Percentiles rank a stretch among this genome's conserved stretches.
phyloP scores from a whole-genome alignment of 2,888 invertebrate species.

The Lasioglossum marginatum region DNA sequence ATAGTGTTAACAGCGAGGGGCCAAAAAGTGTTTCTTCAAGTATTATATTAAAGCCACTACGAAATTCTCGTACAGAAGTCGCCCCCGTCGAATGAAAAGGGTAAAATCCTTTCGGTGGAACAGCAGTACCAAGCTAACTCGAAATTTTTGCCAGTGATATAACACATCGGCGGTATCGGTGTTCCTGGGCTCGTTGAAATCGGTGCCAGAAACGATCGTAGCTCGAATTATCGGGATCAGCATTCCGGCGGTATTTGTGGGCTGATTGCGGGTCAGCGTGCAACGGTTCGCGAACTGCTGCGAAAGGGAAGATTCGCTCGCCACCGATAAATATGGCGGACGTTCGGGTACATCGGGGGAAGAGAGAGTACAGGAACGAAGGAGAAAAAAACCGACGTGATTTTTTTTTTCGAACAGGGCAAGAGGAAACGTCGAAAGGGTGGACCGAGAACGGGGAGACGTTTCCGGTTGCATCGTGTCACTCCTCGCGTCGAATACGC shows the following conservation, averaged over 20 bases:
- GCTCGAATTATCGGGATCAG: conserved; percentile 71
- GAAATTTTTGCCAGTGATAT: conserved; percentile 47
- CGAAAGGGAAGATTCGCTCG: not conserved
- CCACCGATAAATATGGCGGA: conserved; percentile 50
- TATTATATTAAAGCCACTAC: not conserved
- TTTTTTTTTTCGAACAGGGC: not conserved
- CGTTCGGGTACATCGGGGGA: conserved; percentile 9
- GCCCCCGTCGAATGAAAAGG: conserved; percentile 32
- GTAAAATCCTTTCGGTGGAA: not conserved
- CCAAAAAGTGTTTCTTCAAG: not conserved
- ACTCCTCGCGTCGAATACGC: conserved; percentile 55
- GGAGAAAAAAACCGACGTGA: not conserved
- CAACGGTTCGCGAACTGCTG: not conserved
- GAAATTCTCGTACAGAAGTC: conserved; percentile 21
- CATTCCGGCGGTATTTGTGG: conserved; percentile 66
- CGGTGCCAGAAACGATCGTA: conserved; percentile 69
- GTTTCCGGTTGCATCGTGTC: conserved; percentile 53
- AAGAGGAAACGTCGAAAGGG: not conserved
- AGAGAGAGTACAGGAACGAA: not conserved
- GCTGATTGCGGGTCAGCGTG: conserved; percentile 59
- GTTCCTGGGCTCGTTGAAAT: conserved; percentile 45
- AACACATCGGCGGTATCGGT: conserved; percentile 53
- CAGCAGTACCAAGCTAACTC: not conserved
- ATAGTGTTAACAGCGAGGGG: not conserved
- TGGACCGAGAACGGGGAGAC: not conserved